phyloP scores from a whole-genome alignment of 2,113 vertebrate species.

The Phaethon lepturus region DNA sequence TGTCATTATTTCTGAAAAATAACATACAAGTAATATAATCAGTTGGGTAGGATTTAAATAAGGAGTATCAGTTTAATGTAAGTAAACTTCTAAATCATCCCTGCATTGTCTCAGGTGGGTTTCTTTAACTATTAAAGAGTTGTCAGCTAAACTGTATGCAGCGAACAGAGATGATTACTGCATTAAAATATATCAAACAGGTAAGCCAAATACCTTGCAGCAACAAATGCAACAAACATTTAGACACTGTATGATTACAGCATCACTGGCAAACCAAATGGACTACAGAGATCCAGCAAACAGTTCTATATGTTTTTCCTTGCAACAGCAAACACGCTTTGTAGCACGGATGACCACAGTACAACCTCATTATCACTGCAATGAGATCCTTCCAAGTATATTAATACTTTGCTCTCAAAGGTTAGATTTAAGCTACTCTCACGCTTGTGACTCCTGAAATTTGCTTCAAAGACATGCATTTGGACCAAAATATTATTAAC shows the following conservation, averaged over 20 bases:
- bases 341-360: background rate
- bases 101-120: background rate
- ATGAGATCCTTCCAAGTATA: background rate
- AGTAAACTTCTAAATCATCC: background rate
- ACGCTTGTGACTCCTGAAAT: background rate
- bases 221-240: background rate
- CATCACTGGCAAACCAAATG: background rate
- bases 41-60: background rate
- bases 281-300: background rate
- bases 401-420: background rate
- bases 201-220: background rate
- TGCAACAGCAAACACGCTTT: background rate
- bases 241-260: background rate
- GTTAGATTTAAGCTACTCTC: background rate
- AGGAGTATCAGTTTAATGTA: background rate
- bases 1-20: background rate
- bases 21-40: background rate
- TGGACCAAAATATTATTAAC: background rate
- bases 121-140: background rate
- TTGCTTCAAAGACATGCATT: background rate
- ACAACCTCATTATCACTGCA: background rate
- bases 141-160: background rate
- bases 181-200: background rate
- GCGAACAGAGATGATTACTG: background rate
- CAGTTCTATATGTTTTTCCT: background rate